phyloP scores from a whole-genome alignment of 2,797 vertebrate species.

The Xyrichtys novacula region DNA sequence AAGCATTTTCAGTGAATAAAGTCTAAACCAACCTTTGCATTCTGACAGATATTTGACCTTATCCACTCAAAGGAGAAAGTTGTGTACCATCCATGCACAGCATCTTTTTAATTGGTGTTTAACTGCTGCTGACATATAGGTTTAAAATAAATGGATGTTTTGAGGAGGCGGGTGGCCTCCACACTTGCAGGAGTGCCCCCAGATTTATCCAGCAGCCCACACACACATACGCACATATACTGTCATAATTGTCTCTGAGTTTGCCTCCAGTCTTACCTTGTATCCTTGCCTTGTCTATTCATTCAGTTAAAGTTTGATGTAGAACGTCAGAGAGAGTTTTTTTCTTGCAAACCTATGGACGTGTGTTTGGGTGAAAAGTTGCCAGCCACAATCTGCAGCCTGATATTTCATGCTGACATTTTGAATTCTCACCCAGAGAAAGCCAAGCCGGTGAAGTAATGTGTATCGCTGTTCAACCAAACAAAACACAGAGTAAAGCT shows the following conservation, averaged over 20 bases:
- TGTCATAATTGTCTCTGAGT: slow-evolving; percentile 13
- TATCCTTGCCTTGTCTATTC: slow-evolving; percentile 2
- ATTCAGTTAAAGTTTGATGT: slow-evolving; percentile 24
- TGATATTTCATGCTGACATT: slow-evolving; percentile 55
- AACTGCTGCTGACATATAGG: slow-evolving; percentile 25
- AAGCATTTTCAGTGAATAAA: slow-evolving; percentile 8
- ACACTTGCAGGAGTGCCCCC: slow-evolving; percentile 1
- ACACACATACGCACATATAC: background rate
- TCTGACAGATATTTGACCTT: slow-evolving; percentile 13
- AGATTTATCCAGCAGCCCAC: slow-evolving; percentile 1
- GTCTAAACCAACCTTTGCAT: slow-evolving; percentile 8
- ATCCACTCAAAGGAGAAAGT: slow-evolving; percentile 11
- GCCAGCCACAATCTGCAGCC: slow-evolving; percentile 19
- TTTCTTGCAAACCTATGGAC: slow-evolving; percentile 18
- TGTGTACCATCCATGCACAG: slow-evolving; percentile 1
- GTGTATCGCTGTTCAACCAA: slow-evolving; percentile 56
- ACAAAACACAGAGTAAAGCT: slow-evolving; percentile 67
- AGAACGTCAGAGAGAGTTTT: slow-evolving; percentile 5
- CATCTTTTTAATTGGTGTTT: slow-evolving; percentile 34
- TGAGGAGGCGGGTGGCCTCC: slow-evolving; percentile 19
- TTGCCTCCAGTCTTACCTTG: slow-evolving; percentile 15
- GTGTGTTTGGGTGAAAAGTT: slow-evolving; percentile 28
- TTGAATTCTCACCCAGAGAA: slow-evolving; percentile 45
- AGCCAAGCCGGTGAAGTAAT: slow-evolving; percentile 47
- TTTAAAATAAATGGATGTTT: slow-evolving; percentile 36